phyloP scores from a whole-genome alignment of 2,888 invertebrate genomes.

The Gasteruption jaculator region DNA sequence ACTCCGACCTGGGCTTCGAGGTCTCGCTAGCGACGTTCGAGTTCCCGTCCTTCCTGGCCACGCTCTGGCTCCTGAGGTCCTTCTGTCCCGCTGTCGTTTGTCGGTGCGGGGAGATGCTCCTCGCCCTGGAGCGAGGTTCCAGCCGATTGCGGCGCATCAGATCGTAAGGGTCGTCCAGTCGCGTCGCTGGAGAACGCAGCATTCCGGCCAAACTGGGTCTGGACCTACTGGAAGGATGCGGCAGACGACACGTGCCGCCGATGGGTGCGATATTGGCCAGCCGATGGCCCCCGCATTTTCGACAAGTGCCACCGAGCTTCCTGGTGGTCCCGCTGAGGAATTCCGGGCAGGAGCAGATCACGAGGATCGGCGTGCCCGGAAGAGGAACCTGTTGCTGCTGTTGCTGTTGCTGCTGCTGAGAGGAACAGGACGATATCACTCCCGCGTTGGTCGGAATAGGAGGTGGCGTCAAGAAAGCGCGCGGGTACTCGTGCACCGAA shows the following conservation, averaged over 20 bases:
- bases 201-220: constrained; percentile 46
- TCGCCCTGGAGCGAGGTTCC: constrained; percentile 57
- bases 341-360: constrained; percentile 78
- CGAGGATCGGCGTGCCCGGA: constrained; percentile 63
- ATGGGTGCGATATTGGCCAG: constrained; percentile 65
- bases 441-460: constrained; percentile 53
- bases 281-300: constrained; percentile 79
- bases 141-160: constrained; percentile 75
- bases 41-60: constrained; percentile 32
- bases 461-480: constrained; percentile 53
- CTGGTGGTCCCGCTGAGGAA: constrained; percentile 73
- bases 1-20: constrained; percentile 37
- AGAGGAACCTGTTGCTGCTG: constrained; percentile 57
- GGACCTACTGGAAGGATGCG: constrained; percentile 34
- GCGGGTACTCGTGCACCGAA: constrained; percentile 39
- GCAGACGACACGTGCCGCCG: constrained; percentile 60
- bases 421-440: too few relatives aligned
- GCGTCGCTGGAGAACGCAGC: constrained; percentile 7
- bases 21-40: constrained; percentile 27
- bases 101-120: constrained; percentile 48
- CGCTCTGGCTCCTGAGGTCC: constrained; percentile 53
- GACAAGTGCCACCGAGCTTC: constrained; percentile 74
- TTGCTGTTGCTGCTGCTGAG: too few relatives aligned
- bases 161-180: constrained; percentile 67
- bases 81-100: constrained; percentile 35